A percentile compares a stretch with the other conserved stretches of the same genome.
Evolutionary conservation across 2,888 invertebrate genomes (phyloP).

Genomic region (Crioceris asparagi): DNA sequence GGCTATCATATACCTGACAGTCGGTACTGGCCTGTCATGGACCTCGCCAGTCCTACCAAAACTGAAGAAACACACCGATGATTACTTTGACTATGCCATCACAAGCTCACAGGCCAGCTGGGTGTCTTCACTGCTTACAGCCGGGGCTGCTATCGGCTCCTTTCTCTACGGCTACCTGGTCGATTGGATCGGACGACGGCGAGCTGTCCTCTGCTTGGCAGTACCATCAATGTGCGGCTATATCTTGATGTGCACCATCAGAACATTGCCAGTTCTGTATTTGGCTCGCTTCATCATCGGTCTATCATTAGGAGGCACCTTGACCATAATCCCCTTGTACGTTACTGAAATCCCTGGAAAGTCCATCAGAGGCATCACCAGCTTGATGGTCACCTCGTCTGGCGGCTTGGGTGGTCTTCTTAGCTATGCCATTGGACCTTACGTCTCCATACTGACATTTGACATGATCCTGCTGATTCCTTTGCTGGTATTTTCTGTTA

Average conservation of each 20-base stretch:
- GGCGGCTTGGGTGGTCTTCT: slow-evolving; percentile 56
- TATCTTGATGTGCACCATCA: neutral
- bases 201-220: neutral
- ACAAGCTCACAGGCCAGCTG: too few species aligned
- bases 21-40: too few species aligned
- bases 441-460: slow-evolving; percentile 51
- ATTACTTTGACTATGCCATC: too few species aligned
- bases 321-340: slow-evolving; percentile 72
- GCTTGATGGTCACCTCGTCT: slow-evolving; percentile 68
- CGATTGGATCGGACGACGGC: neutral
- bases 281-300: neutral
- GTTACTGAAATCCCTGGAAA: slow-evolving; percentile 76
- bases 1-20: too few species aligned
- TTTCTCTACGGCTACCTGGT: neutral
- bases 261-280: neutral
- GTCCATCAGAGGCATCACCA: slow-evolving; percentile 66
- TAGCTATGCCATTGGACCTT: slow-evolving; percentile 63
- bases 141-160: neutral
- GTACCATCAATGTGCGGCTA: neutral
- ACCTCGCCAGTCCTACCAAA: too few species aligned
- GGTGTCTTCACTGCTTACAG: neutral
- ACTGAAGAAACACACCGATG: too few species aligned
- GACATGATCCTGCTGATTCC: slow-evolving; percentile 47
- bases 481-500: slow-evolving; percentile 35
- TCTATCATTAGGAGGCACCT: slow-evolving; percentile 47